Evolutionary conservation across 2,797 vertebrate genomes (phyloP).

Genomic region (Neosilurus hyrtlii): DNA sequence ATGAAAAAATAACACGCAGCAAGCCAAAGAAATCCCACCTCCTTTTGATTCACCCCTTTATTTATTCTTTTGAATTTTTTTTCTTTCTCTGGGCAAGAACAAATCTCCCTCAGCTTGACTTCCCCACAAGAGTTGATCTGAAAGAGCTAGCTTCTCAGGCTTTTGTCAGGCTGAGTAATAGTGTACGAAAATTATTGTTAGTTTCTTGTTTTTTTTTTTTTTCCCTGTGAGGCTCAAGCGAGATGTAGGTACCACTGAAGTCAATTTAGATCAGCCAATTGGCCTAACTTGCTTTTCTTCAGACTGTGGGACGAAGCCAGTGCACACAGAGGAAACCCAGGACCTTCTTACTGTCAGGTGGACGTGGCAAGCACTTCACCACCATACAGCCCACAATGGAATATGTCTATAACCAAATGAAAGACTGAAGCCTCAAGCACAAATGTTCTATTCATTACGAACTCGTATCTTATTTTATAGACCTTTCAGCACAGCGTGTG

Average conservation of each 20-base stretch:
- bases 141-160: slow-evolving; percentile 6
- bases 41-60: slow-evolving; percentile 24
- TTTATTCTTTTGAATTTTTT: slow-evolving; percentile 34
- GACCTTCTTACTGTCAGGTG: no score
- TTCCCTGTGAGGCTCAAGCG: neutral
- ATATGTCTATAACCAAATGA: no score
- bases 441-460: no score
- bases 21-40: slow-evolving; percentile 28
- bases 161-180: slow-evolving; percentile 39
- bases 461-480: no score
- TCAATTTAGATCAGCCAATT: no score
- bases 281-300: no score
- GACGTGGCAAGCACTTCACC: no score
- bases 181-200: slow-evolving; percentile 31
- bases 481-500: no score
- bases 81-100: neutral
- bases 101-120: slow-evolving; percentile 40
- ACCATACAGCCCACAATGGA: no score
- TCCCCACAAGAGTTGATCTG: slow-evolving; percentile 29
- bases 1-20: slow-evolving; percentile 31
- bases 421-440: no score
- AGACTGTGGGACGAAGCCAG: no score
- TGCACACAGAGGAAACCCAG: no score
- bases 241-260: slow-evolving; percentile 14
- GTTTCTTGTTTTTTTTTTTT: slow-evolving; percentile 20